phyloP scores from a whole-genome alignment of 2,113 vertebrate species.

The Tretioscincus oriximinensis region DNA sequence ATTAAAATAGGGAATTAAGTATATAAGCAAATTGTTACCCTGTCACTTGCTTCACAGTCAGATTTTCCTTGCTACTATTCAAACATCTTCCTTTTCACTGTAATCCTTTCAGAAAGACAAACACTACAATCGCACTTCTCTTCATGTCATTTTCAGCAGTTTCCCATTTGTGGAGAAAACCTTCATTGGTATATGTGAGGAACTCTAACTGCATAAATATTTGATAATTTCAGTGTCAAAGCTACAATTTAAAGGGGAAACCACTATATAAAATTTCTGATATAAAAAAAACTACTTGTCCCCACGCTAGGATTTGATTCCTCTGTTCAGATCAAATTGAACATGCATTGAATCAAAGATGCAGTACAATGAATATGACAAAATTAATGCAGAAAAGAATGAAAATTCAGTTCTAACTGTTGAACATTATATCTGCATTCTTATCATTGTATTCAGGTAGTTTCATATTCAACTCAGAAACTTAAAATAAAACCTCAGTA shows the following conservation, averaged over 20 bases:
- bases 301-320: background rate
- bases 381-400: background rate
- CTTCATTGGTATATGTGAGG: background rate
- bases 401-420: background rate
- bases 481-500: too few relatives aligned
- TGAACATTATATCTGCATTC: background rate
- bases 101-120: background rate
- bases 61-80: background rate
- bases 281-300: background rate
- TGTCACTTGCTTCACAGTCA: background rate
- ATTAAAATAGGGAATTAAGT: constrained; percentile 4
- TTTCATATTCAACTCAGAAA: background rate
- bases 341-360: background rate
- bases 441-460: background rate
- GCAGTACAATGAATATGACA: background rate
- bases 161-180: background rate
- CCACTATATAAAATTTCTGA: background rate
- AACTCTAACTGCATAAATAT: too few relatives aligned
- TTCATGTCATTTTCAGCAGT: background rate
- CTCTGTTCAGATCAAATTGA: background rate
- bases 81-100: background rate
- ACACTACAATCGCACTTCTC: background rate
- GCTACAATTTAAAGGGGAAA: background rate
- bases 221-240: background rate
- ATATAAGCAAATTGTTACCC: fast-evolving